A percentile compares a stretch with the other conserved stretches of the same genome.
These are phyloP conservation scores for Lithosia quadra DNA, from an alignment of 2,888 invertebrate genomes.

Conservation along the genomic window DNA sequence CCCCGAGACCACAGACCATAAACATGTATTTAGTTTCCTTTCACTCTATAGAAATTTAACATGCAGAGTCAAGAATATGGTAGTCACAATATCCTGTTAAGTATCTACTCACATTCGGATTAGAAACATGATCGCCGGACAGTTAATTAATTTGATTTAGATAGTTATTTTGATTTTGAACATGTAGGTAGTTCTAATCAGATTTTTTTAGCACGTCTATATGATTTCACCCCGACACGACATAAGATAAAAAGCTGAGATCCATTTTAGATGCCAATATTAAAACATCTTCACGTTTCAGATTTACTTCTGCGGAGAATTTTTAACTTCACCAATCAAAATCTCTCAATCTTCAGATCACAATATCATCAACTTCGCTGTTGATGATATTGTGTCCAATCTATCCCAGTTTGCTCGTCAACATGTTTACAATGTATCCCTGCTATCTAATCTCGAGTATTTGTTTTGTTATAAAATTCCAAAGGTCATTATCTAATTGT, in stretches of 20 bases:
- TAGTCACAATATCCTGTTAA: conserved; percentile 49
- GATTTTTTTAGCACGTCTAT: neutral
- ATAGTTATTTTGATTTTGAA: neutral
- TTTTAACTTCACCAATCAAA: too few relatives aligned
- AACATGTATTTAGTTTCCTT: conserved; percentile 7
- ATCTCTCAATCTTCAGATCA: too few relatives aligned
- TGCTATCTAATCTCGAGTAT: neutral
- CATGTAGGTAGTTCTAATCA: too few relatives aligned
- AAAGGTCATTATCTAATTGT: conserved; percentile 2
- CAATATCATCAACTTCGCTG: too few relatives aligned
- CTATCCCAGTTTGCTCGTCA: neutral
- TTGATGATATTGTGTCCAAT: too few relatives aligned
- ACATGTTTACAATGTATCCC: neutral
- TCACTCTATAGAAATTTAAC: conserved; percentile 21
- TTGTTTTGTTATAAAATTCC: conserved; percentile 1
- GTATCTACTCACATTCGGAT: conserved; percentile 33
- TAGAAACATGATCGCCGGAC: conserved; percentile 48
- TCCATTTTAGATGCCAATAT: neutral
- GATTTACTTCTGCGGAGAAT: too few relatives aligned
- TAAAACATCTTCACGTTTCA: neutral
- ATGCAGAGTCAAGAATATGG: conserved; percentile 13
- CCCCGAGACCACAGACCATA: neutral
- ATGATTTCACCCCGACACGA: neutral
- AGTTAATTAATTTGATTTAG: conserved; percentile 22
- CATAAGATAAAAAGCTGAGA: neutral